Percentiles rank a stretch among this genome's conserved stretches.
Conservation (phyloP, 2,888 invertebrate species). For the Phaonia tiefii region DNA sequence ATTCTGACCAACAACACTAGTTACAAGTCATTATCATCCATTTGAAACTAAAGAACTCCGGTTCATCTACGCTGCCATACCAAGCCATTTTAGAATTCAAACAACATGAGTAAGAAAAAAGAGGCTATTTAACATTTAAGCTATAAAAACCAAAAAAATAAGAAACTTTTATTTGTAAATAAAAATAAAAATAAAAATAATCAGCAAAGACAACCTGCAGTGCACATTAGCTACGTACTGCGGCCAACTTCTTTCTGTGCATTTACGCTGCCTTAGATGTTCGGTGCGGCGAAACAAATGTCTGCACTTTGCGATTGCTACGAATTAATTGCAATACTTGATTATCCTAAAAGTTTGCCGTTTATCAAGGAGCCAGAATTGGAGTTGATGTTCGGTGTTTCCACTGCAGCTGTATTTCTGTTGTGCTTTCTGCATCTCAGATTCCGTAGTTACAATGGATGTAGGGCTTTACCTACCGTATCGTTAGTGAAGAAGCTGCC, state of each 20-base stretch:
- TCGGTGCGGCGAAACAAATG: slow-evolving; percentile 68
- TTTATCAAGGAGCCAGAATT: slow-evolving; percentile 62
- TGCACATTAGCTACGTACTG: slow-evolving; percentile 19
- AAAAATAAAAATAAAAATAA: background rate
- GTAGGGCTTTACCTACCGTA: background rate
- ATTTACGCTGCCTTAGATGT: slow-evolving; percentile 67
- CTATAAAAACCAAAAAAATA: background rate
- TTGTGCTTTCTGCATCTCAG: background rate
- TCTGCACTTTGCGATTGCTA: slow-evolving; percentile 68
- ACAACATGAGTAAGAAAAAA: too few species aligned
- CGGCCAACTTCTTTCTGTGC: slow-evolving; percentile 31
- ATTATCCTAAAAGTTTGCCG: slow-evolving; percentile 71
- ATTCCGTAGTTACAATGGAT: background rate
- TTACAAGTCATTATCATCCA: too few species aligned
- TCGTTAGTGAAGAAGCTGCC: background rate
- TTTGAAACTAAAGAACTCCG: too few species aligned
- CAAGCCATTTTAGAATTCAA: too few species aligned
- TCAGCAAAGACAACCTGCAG: slow-evolving; percentile 41
- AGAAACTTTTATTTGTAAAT: slow-evolving; percentile 18
- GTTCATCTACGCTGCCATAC: too few species aligned
- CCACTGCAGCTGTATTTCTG: slow-evolving; percentile 17
- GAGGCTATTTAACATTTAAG: too few species aligned
- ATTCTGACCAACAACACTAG: too few species aligned
- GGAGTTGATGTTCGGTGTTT: slow-evolving; percentile 39
- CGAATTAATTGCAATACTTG: slow-evolving; percentile 72